Base-by-base conservation (phyloP, 1,140 invertebrate genomes). In the Zaprionus vittiger region DNA sequence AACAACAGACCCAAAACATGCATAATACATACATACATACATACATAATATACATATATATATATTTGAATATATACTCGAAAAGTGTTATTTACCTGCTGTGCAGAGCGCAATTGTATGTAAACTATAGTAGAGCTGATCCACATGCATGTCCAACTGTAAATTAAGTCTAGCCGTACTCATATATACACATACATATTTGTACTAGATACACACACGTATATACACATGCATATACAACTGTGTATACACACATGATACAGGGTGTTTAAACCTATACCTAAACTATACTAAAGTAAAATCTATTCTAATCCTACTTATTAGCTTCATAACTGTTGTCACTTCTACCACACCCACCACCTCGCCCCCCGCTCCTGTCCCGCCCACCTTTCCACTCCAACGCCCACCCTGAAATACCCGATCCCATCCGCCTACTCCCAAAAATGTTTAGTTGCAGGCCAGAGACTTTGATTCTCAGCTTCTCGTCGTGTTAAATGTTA, bases 71-170 rank as follows among this genome's bases (percentile, higher is more conserved):
- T 90, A 89, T 89, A 89, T 90, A 90, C 85, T 90, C 85, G 78
- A 81, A 74, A 90, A 89, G 84, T 90, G 85, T 90, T 90, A 90
- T 90, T 91, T 91, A 91, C 90, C 89, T 91, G 90, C 90, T 91
- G 90, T 91, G 90, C 90, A 91, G 90, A 87, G 90, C 84, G 90
- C 90, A 91, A 90, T 90, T 90, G 86, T 90, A 90, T 84, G 81
- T 89, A 89, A 73, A 84, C 79, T 86, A 86, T 81, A 78, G 68
- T 72, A 87, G 85, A 84, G 81, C 85, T 83, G 85, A 89, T 89
- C 85, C 84, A 90, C 81, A 90, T 89, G 81, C 85, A 82, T 89
- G 84, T 89, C 84, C 84, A 89, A 89, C 75, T 89, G 84, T 89
- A 89, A 90, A 81, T 81, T 89, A 89, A 90, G 81, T 80, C 77